phyloP scores from a whole-genome alignment of 1,140 invertebrate genomes.

The Psix sp. region DNA sequence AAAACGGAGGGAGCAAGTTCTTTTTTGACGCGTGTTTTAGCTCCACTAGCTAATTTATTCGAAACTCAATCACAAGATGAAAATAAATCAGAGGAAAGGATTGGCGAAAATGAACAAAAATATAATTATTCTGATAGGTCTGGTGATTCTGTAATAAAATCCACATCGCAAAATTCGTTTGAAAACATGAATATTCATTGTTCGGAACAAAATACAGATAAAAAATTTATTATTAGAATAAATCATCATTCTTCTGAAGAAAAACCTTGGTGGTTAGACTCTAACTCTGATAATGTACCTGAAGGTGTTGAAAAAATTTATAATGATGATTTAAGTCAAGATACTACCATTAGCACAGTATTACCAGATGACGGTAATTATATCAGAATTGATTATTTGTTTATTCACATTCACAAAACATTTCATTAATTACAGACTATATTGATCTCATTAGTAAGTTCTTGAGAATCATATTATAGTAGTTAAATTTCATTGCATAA shows the following conservation, averaged over 20 bases:
- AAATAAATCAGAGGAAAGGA: conserved; percentile 63
- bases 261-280: conserved; percentile 81
- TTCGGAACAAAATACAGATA: conserved; percentile 62
- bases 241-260: conserved; percentile 78
- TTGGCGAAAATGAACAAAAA: conserved; percentile 69
- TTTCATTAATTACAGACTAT: background rate
- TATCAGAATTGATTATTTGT: background rate
- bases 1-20: conserved; percentile 83
- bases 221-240: conserved; percentile 69
- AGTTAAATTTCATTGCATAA: too few relatives aligned
- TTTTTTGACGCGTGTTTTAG: conserved; percentile 83
- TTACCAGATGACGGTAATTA: conserved; percentile 74
- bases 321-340: conserved; percentile 73
- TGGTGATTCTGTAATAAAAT: conserved; percentile 56
- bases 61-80: conserved; percentile 78
- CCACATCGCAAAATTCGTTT: conserved; percentile 63
- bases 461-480: too few relatives aligned
- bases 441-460: too few relatives aligned
- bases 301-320: conserved; percentile 77
- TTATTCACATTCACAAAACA: background rate
- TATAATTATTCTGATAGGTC: conserved; percentile 62
- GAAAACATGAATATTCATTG: conserved; percentile 64
- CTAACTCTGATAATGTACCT: conserved; percentile 77
- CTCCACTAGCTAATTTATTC: conserved; percentile 83
- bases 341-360: conserved; percentile 72